These are phyloP conservation scores for Syngnathus typhle DNA, from an alignment of 2,113 vertebrate genomes.

Conservation along the genomic window DNA sequence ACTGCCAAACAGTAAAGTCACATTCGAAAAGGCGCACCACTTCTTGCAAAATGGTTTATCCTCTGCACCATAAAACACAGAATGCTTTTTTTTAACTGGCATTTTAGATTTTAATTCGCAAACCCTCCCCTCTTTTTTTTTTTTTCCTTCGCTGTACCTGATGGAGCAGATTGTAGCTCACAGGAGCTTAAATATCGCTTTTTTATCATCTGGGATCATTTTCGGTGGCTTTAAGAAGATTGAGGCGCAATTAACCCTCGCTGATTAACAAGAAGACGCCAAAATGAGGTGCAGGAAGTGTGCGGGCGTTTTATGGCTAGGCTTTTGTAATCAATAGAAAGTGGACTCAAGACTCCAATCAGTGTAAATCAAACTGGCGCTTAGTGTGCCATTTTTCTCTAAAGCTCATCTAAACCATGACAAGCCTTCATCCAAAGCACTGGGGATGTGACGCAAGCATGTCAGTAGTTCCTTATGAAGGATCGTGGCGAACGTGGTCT, in stretches of 20 bases:
- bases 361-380: slow-evolving; percentile 6
- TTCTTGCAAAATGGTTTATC: background rate
- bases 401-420: background rate
- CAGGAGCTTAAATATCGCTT: background rate
- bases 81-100: background rate
- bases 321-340: slow-evolving; percentile 10
- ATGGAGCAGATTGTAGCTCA: background rate
- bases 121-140: background rate
- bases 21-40: slow-evolving; percentile 4
- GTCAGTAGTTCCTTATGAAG: slow-evolving; percentile 20
- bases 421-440: slow-evolving; percentile 25
- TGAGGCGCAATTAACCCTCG: slow-evolving; percentile 1
- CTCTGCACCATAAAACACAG: background rate
- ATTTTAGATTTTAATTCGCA: slow-evolving; percentile 7
- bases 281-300: background rate
- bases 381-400: slow-evolving; percentile 2
- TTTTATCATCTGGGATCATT: slow-evolving; percentile 6
- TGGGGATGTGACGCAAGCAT: slow-evolving; percentile 30
- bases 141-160: background rate
- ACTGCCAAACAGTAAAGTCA: background rate
- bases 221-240: slow-evolving; percentile 7
- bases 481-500: slow-evolving; percentile 44
- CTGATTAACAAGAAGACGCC: slow-evolving; percentile 9
- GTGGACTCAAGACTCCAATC: slow-evolving; percentile 7
- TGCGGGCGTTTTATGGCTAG: background rate